phyloP scores from a whole-genome alignment of 1,140 invertebrate genomes.

The Listronotus oregonensis region DNA sequence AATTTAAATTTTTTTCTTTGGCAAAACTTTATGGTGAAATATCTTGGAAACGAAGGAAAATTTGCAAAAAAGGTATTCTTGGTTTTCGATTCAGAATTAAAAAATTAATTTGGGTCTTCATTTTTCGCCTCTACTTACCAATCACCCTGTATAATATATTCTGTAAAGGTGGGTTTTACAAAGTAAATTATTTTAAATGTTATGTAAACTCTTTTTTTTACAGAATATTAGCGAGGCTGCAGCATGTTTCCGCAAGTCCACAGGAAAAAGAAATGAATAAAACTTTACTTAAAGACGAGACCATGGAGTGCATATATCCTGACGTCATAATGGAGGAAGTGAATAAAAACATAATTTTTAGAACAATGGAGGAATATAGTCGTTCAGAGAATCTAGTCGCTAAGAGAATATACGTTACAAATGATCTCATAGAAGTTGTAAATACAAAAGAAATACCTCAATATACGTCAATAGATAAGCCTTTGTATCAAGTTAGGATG shows the following conservation, averaged over 20 bases:
- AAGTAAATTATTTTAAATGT: too few species aligned
- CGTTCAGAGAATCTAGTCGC: constrained; percentile 63
- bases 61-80: too few species aligned
- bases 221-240: constrained; percentile 41
- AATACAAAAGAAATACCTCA: constrained; percentile 63
- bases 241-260: constrained; percentile 29
- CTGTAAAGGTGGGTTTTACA: too few species aligned
- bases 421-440: constrained; percentile 76
- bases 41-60: too few species aligned
- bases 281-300: constrained; percentile 42
- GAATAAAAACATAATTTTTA: constrained; percentile 47
- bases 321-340: constrained; percentile 47
- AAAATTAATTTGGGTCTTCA: too few species aligned
- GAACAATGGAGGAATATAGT: constrained; percentile 48
- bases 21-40: too few species aligned
- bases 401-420: constrained; percentile 69
- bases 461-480: constrained; percentile 67
- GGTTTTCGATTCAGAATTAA: too few species aligned
- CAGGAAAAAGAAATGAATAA: constrained; percentile 45
- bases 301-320: constrained; percentile 46
- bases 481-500: constrained; percentile 68
- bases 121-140: too few species aligned
- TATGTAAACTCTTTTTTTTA: constrained; percentile 11
- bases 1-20: too few species aligned
- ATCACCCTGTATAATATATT: too few species aligned